phyloP scores from a whole-genome alignment of 2,888 invertebrate genomes.

The Doris montereyensis region DNA sequence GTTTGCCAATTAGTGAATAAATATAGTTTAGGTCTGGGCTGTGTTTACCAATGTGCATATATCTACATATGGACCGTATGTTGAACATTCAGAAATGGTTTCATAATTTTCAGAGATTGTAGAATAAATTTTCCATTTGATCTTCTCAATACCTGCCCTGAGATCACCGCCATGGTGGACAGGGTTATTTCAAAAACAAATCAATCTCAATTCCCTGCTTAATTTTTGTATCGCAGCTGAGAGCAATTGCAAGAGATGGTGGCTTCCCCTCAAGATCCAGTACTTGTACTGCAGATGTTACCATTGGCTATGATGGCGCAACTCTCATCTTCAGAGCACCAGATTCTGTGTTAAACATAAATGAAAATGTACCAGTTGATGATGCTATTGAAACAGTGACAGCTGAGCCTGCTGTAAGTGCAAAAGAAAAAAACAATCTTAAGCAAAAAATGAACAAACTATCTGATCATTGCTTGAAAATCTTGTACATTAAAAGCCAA shows the following conservation, averaged over 20 bases:
- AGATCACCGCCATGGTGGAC: too few relatives aligned
- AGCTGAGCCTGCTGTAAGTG: slow-evolving; percentile 44
- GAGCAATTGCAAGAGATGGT: slow-evolving; percentile 61
- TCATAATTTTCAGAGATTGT: not conserved
- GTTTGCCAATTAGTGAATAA: not conserved
- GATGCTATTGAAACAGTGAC: slow-evolving; percentile 42
- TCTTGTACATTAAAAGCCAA: too few relatives aligned
- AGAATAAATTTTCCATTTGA: too few relatives aligned
- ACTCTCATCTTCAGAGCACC: slow-evolving; percentile 49
- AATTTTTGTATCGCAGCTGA: slow-evolving; percentile 45
- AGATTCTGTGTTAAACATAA: slow-evolving; percentile 41
- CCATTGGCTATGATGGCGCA: slow-evolving; percentile 57
- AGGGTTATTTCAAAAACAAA: too few relatives aligned
- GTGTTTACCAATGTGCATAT: not conserved
- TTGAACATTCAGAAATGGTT: not conserved
- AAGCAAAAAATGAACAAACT: too few relatives aligned
- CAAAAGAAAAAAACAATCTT: too few relatives aligned
- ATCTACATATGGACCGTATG: not conserved
- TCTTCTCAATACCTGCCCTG: not conserved
- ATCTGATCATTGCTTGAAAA: too few relatives aligned
- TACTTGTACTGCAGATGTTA: slow-evolving; percentile 53
- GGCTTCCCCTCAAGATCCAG: slow-evolving; percentile 57
- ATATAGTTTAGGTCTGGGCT: too few relatives aligned
- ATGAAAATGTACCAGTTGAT: slow-evolving; percentile 45
- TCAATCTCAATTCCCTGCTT: too few relatives aligned